Conservation (phyloP, 2,888 invertebrate species). For the Lordiphosa fenestrarum region DNA sequence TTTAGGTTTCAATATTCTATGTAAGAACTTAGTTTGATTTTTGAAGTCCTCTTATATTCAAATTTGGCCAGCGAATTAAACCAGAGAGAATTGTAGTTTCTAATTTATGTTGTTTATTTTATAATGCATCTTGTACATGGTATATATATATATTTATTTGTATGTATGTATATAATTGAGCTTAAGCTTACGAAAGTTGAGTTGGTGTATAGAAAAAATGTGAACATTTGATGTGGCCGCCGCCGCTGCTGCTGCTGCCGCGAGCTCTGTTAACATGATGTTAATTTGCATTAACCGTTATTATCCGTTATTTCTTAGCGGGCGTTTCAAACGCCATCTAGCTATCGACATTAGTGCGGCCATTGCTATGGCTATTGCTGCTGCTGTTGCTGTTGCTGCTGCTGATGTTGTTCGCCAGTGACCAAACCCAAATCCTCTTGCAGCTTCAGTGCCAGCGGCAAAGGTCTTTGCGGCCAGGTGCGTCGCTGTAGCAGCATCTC, state of each 20-base stretch:
- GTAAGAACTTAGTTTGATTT: too few species aligned
- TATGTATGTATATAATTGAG: conserved; percentile 22
- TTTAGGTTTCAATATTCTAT: too few species aligned
- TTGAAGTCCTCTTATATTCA: too few species aligned
- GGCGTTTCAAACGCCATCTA: conserved; percentile 62
- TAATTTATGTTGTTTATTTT: conserved; percentile 8
- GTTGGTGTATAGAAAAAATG: conserved; percentile 31
- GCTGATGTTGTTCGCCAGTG: conserved; percentile 1
- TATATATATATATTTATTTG: conserved; percentile 6
- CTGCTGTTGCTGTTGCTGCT: not conserved
- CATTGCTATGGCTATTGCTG: not conserved
- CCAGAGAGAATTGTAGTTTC: too few species aligned
- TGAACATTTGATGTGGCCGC: conserved; percentile 44
- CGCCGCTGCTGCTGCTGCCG: conserved; percentile 9
- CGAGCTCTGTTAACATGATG: conserved; percentile 10
- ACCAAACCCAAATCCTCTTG: conserved; percentile 58
- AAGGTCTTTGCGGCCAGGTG: conserved; percentile 84
- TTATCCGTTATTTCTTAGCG: conserved; percentile 35
- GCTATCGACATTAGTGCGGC: conserved; percentile 5
- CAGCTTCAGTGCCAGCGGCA: conserved; percentile 75
- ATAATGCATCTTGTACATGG: conserved; percentile 12
- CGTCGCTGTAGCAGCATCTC: conserved; percentile 81
- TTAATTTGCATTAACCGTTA: conserved; percentile 32
- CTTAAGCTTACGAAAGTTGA: conserved; percentile 29
- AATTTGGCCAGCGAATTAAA: too few species aligned